phyloP scores from a whole-genome alignment of 2,888 invertebrate species.

The Fragum sueziense region DNA sequence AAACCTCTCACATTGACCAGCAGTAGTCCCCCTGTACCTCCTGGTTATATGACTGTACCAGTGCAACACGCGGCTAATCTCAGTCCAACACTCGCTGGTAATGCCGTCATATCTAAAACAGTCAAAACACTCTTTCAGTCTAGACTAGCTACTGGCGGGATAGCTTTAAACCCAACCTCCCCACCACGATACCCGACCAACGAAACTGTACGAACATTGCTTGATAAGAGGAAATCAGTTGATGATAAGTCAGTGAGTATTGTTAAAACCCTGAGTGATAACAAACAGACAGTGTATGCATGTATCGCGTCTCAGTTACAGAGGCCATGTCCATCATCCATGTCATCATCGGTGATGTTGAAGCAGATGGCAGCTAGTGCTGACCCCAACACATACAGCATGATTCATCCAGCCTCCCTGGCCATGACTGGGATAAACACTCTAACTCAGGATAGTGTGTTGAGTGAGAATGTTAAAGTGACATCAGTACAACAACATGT shows the following conservation, averaged over 20 bases:
- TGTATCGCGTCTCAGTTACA: slow-evolving; percentile 37
- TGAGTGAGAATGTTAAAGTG: neutral
- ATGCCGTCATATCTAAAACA: slow-evolving; percentile 12
- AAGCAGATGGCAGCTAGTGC: slow-evolving; percentile 18
- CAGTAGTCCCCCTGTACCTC: slow-evolving; percentile 1
- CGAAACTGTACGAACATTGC: slow-evolving; percentile 78
- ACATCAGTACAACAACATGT: slow-evolving; percentile 50
- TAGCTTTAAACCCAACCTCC: slow-evolving; percentile 36
- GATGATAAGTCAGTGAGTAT: slow-evolving; percentile 30
- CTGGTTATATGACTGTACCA: slow-evolving; percentile 13
- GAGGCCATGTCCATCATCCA: slow-evolving; percentile 7
- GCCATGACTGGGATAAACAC: neutral
- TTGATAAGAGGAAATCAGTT: slow-evolving; percentile 71
- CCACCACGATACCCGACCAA: slow-evolving; percentile 75
- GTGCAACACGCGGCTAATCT: neutral
- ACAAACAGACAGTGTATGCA: slow-evolving; percentile 20
- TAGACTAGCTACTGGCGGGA: slow-evolving; percentile 8
- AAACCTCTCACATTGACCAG: slow-evolving; percentile 38
- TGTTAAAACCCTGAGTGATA: neutral
- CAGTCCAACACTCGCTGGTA: neutral
- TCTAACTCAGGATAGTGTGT: neutral
- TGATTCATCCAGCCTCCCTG: neutral
- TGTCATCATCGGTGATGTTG: slow-evolving; percentile 21
- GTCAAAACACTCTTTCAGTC: slow-evolving; percentile 9
- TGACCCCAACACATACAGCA: neutral